These are phyloP conservation scores for Mesocentrotus franciscanus DNA, from an alignment of 53 echinoderm and acorn worm species.

Conservation along the genomic window DNA sequence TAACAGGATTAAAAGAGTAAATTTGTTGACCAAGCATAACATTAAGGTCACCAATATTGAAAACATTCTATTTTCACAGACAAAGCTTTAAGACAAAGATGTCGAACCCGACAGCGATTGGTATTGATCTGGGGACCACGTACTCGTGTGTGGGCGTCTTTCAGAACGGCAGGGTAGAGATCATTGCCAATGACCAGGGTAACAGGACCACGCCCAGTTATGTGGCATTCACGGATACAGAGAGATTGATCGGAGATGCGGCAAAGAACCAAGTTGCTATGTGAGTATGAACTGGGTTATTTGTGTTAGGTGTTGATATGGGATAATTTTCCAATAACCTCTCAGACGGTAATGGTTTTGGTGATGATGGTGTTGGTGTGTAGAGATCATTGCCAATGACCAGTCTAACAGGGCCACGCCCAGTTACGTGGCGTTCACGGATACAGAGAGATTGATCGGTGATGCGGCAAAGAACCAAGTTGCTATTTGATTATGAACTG, in stretches of 20 bases:
- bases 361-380: not conserved
- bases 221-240: conserved; percentile 38
- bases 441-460: conserved; percentile 27
- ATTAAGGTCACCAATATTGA: not conserved
- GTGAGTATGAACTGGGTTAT: not conserved
- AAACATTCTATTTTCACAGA: not conserved
- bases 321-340: not conserved
- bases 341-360: not conserved
- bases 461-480: conserved; percentile 37
- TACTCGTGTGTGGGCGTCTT: conserved; percentile 41
- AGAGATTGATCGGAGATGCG: conserved; percentile 49
- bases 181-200: conserved; percentile 38
- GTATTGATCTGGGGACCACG: conserved; percentile 26
- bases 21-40: too few species aligned
- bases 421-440: conserved; percentile 42
- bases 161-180: conserved; percentile 36
- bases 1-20: too few species aligned
- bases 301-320: not conserved
- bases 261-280: conserved; percentile 47
- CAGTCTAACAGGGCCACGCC: not conserved
- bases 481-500: too few species aligned
- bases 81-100: not conserved
- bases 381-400: not conserved
- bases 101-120: conserved; percentile 22
- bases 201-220: conserved; percentile 49